Evolutionary conservation across 2,797 vertebrate genomes (phyloP).

Genomic region (Pseudomugil gertrudae): DNA sequence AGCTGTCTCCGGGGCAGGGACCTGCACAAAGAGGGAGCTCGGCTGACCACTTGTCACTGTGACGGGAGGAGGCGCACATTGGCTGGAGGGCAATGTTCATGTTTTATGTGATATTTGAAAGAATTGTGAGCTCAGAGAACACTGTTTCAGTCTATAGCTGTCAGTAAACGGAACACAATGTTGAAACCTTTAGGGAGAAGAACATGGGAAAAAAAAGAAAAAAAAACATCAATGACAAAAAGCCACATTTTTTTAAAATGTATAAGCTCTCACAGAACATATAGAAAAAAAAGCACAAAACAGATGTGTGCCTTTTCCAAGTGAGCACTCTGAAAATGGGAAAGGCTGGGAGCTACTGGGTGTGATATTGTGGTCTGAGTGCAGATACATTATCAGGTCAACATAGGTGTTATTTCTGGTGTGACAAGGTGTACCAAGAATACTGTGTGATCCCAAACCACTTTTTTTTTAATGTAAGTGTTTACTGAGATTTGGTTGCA

Average conservation of each 20-base stretch:
- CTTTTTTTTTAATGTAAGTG: no score
- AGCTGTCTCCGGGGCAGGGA: constrained; percentile 48
- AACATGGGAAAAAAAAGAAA: neutral
- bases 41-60: constrained; percentile 43
- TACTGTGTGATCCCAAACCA: no score
- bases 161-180: neutral
- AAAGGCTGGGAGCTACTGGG: constrained; percentile 1
- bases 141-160: neutral
- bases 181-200: constrained; percentile 14
- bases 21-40: constrained; percentile 39
- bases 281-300: neutral
- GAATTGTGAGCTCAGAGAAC: neutral
- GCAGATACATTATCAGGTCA: constrained; percentile 11
- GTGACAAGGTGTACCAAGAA: no score
- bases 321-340: neutral
- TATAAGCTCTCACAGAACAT: neutral
- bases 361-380: constrained; percentile 1
- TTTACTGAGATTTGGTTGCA: neutral
- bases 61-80: constrained; percentile 21
- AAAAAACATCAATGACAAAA: neutral
- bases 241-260: constrained; percentile 14
- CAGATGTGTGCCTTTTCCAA: neutral
- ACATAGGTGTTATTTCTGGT: constrained; percentile 7
- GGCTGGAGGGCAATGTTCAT: constrained; percentile 12
- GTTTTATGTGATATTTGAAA: constrained; percentile 26